These are phyloP conservation scores for Trinectes maculatus DNA, from an alignment of 2,113 vertebrate genomes.

Conservation along the genomic window DNA sequence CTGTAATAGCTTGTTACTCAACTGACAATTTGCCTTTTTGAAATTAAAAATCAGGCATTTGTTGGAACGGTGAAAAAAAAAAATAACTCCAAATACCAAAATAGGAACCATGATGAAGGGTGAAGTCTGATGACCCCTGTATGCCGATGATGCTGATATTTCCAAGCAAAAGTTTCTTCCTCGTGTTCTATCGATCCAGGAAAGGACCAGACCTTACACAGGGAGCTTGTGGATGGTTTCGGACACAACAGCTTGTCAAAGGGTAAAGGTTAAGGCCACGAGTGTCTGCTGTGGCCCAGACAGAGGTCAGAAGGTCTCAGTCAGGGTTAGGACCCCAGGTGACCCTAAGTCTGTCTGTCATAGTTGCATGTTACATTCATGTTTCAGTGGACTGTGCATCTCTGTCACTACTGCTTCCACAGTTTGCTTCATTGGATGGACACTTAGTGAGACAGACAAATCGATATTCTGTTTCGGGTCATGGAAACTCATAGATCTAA, in stretches of 20 bases:
- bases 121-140: constrained; percentile 22
- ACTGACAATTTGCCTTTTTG: not conserved
- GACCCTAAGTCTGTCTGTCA: constrained; percentile 63
- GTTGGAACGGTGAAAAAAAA: constrained; percentile 1
- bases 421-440: not conserved
- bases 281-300: constrained; percentile 71
- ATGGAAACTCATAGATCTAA: not conserved
- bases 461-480: not conserved
- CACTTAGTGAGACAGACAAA: not conserved
- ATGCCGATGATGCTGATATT: constrained; percentile 37
- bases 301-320: constrained; percentile 72
- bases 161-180: constrained; percentile 26
- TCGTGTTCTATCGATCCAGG: constrained; percentile 63
- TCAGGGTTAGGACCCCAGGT: constrained; percentile 78
- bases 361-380: constrained; percentile 37
- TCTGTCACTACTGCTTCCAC: not conserved
- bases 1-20: constrained; percentile 2
- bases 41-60: constrained; percentile 12
- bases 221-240: constrained; percentile 53
- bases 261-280: constrained; percentile 81
- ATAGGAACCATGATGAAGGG: not conserved
- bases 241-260: constrained; percentile 78
- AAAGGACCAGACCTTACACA: constrained; percentile 49
- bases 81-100: constrained; percentile 26
- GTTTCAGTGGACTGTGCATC: constrained; percentile 11